A percentile compares a stretch with the other conserved stretches of the same genome.
These are phyloP conservation scores for Ophioderma brevispina DNA, from an alignment of 35 echinoderm and acorn worm species.

Conservation along the genomic window DNA sequence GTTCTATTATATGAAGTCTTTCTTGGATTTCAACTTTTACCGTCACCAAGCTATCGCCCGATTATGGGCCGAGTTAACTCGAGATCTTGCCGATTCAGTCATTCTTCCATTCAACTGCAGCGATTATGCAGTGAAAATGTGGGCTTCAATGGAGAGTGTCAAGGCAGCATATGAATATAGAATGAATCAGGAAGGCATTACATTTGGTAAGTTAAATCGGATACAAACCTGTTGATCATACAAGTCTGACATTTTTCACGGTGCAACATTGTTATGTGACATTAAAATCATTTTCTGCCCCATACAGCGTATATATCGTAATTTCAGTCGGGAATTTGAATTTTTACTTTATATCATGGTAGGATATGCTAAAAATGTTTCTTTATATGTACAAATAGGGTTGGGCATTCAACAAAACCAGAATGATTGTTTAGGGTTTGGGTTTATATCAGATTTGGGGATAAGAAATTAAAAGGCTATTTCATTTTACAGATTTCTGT, in stretches of 20 bases:
- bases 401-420: too few species aligned
- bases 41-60: conserved; percentile 68
- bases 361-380: background rate
- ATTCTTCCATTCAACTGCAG: conserved; percentile 71
- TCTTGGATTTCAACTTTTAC: conserved; percentile 72
- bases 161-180: conserved; percentile 45
- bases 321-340: background rate
- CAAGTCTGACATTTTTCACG: background rate
- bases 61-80: conserved; percentile 71
- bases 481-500: too few species aligned
- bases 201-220: conserved; percentile 74
- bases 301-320: background rate
- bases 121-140: conserved; percentile 73
- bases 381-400: too few species aligned
- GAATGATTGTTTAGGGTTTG: too few species aligned
- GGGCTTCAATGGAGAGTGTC: conserved; percentile 37
- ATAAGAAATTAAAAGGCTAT: too few species aligned
- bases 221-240: too few species aligned
- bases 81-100: conserved; percentile 79
- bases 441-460: too few species aligned
- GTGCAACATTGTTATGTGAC: too few species aligned
- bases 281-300: background rate
- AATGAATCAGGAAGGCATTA: conserved; percentile 42
- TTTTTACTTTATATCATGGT: background rate
- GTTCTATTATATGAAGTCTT: conserved; percentile 72